phyloP scores from a whole-genome alignment of 2,113 vertebrate species.

The Synchiropus splendidus region DNA sequence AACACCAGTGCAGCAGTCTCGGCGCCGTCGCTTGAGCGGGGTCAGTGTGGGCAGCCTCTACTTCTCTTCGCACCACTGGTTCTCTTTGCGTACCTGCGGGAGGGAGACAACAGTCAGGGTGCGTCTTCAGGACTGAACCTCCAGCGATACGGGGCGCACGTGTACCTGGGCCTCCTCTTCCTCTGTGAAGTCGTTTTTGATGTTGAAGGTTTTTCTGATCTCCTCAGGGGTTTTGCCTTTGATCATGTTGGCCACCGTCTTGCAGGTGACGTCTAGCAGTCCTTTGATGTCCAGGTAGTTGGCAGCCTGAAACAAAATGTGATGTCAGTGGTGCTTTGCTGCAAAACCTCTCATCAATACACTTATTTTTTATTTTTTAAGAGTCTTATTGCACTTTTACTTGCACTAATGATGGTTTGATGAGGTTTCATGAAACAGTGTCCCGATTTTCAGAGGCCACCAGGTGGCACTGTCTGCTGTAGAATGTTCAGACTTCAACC shows the following conservation, averaged over 20 bases:
- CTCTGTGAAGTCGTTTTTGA: constrained; percentile 99
- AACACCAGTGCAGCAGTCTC: constrained; percentile 92
- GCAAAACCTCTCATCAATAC: too few relatives aligned
- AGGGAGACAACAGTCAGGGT: constrained; percentile 1
- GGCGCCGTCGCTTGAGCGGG: constrained; percentile 78
- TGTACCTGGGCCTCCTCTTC: constrained; percentile 97
- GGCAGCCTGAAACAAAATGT: constrained; percentile 72
- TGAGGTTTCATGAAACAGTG: too few relatives aligned
- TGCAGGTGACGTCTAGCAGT: constrained; percentile 97
- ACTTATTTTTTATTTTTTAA: too few relatives aligned
- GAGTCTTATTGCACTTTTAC: too few relatives aligned
- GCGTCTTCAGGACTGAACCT: too few relatives aligned
- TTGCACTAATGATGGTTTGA: too few relatives aligned
- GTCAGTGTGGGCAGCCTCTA: constrained; percentile 76
- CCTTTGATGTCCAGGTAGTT: constrained; percentile 99
- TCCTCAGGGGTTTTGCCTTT: constrained; percentile 99
- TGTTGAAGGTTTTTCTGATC: constrained; percentile 99
- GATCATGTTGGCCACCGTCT: constrained; percentile 99
- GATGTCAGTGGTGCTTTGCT: background rate
- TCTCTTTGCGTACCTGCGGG: constrained; percentile 96
- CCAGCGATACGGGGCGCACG: background rate
- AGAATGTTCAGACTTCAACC: too few relatives aligned
- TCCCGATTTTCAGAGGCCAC: too few relatives aligned
- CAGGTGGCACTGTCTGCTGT: too few relatives aligned
- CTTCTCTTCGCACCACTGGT: constrained; percentile 99